phyloP scores from a whole-genome alignment of 2,888 invertebrate species.

The Perdita meconis region DNA sequence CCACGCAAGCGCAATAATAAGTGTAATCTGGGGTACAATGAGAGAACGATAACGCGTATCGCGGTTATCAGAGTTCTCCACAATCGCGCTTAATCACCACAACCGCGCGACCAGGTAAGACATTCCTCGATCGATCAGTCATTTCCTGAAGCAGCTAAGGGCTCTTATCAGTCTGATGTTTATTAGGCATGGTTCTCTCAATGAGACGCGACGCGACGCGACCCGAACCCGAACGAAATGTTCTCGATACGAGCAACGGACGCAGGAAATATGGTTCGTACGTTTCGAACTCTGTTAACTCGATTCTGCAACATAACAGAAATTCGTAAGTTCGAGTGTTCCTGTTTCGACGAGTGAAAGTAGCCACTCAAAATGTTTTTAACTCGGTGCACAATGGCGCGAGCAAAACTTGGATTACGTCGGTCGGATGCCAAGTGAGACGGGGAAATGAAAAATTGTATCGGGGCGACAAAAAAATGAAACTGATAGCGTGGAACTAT shows the following conservation, averaged over 20 bases:
- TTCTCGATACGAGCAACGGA: too few species aligned
- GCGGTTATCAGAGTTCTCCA: not conserved
- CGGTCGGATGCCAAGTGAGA: too few species aligned
- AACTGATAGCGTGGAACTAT: conserved; percentile 24
- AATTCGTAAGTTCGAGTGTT: too few species aligned
- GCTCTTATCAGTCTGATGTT: not conserved
- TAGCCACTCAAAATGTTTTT: not conserved
- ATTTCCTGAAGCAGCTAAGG: not conserved
- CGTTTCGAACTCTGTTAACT: too few species aligned
- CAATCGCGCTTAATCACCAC: conserved; percentile 5
- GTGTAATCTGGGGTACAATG: not conserved
- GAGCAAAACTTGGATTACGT: too few species aligned
- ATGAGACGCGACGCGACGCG: too few species aligned
- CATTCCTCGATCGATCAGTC: not conserved
- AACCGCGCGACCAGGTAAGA: not conserved
- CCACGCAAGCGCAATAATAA: not conserved
- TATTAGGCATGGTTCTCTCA: not conserved
- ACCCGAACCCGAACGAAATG: too few species aligned
- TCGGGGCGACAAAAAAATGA: conserved; percentile 14
- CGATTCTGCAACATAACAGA: too few species aligned
- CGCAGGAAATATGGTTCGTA: too few species aligned
- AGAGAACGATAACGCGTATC: conserved; percentile 15
- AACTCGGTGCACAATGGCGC: too few species aligned
- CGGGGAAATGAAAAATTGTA: not conserved
- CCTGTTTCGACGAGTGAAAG: too few species aligned